Percentiles rank a stretch among this genome's conserved stretches.
Evolutionary conservation across 2,113 vertebrate species (phyloP).

Genomic region (Oxyura jamaicensis): DNA sequence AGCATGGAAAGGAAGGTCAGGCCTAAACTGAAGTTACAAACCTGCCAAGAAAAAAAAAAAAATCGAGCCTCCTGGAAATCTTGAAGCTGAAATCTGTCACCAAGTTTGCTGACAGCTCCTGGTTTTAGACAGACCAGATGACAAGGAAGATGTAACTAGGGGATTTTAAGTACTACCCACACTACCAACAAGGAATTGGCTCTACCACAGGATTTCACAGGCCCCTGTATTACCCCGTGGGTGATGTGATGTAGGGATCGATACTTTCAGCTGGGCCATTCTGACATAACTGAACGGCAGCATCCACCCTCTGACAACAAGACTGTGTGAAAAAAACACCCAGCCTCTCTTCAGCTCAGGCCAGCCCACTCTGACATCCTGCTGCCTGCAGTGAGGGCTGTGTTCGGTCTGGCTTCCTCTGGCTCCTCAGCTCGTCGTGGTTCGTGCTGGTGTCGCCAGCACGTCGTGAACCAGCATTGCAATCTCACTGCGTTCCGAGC

Average conservation of each 20-base stretch:
- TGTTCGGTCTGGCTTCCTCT: not conserved
- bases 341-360: not conserved
- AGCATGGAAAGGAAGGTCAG: not conserved
- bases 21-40: constrained; percentile 2
- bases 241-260: not conserved
- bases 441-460: not conserved
- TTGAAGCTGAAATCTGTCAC: constrained; percentile 23
- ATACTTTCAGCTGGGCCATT: not conserved
- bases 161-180: not conserved
- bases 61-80: not conserved
- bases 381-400: not conserved
- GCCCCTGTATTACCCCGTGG: not conserved
- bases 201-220: not conserved
- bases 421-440: not conserved
- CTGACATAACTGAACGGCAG: not conserved
- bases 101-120: constrained; percentile 7
- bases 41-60: constrained; percentile 36
- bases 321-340: not conserved
- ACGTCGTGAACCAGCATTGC: not conserved
- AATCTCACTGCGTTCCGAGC: not conserved
- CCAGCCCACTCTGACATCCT: not conserved
- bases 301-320: not conserved
- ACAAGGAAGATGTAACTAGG: not conserved
- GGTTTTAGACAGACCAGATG: constrained; percentile 20
- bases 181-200: not conserved